A percentile compares a stretch with the other conserved stretches of the same genome.
These are phyloP conservation scores for Penaeus japonicus DNA, from an alignment of 1,140 invertebrate species.

Conservation along the genomic window DNA sequence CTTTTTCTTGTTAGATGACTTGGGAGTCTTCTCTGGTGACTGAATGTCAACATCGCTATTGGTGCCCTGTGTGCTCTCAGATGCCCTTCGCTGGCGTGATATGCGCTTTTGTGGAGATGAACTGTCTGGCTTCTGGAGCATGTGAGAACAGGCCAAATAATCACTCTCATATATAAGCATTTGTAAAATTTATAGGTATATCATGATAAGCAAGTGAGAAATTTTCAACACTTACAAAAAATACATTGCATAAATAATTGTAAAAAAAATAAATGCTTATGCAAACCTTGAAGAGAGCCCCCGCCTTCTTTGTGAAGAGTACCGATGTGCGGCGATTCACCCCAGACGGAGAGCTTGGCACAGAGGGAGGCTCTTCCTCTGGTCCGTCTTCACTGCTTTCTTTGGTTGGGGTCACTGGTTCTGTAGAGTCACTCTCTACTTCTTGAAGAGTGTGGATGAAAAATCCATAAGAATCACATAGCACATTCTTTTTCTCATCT, in stretches of 20 bases:
- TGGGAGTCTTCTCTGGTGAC: not conserved
- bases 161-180: too few species aligned
- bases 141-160: too few species aligned
- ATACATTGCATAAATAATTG: not conserved
- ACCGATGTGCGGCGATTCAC: conserved; percentile 86
- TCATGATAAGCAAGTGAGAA: too few species aligned
- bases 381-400: conserved; percentile 60
- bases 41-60: conserved; percentile 38
- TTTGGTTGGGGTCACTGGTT: conserved; percentile 59
- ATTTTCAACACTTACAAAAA: too few species aligned
- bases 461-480: not conserved
- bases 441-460: conserved; percentile 7
- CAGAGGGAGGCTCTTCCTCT: conserved; percentile 41
- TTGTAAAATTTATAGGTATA: too few species aligned
- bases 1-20: conserved; percentile 25
- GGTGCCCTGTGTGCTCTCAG: conserved; percentile 18
- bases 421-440: conserved; percentile 59
- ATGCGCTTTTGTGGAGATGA: conserved; percentile 29
- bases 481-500: too few species aligned
- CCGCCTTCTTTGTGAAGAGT: conserved; percentile 79
- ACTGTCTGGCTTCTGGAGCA: too few species aligned
- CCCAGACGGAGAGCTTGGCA: conserved; percentile 66
- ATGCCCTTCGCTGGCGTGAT: conserved; percentile 42
- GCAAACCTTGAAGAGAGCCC: conserved; percentile 61
- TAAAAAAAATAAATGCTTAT: not conserved